Percentiles rank a stretch among this genome's conserved stretches.
These are phyloP conservation scores for Telmatherina bonti DNA, from an alignment of 2,797 vertebrate species.

Conservation along the genomic window DNA sequence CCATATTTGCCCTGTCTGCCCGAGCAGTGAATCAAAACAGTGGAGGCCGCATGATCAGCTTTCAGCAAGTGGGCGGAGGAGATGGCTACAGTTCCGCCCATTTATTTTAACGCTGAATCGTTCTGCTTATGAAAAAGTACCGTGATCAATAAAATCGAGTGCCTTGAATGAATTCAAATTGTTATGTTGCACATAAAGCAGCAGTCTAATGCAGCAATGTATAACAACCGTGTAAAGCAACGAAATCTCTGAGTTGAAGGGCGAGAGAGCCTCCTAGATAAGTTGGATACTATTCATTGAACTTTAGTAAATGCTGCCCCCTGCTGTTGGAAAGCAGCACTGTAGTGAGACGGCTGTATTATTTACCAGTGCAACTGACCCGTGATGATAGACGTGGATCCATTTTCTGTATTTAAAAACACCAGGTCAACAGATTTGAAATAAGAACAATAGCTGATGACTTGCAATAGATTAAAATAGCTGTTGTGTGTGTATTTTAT, in stretches of 20 bases:
- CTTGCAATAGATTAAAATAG: too few species aligned
- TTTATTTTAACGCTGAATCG: not conserved
- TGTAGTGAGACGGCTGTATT: not conserved
- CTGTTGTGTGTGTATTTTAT: too few species aligned
- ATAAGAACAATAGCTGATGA: too few species aligned
- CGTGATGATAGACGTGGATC: too few species aligned
- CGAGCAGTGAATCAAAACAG: conserved; percentile 58
- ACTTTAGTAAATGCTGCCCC: conserved; percentile 14
- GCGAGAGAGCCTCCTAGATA: not conserved
- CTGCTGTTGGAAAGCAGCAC: conserved; percentile 26
- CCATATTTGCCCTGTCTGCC: conserved; percentile 53
- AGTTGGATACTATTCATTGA: not conserved
- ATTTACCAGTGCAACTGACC: too few species aligned
- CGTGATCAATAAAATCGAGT: not conserved
- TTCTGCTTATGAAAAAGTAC: not conserved
- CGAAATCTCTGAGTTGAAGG: not conserved
- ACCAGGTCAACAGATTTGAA: too few species aligned
- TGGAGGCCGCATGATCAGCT: conserved; percentile 56
- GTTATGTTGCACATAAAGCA: not conserved
- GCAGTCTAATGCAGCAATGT: not conserved
- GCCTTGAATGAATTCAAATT: not conserved
- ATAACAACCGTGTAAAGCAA: not conserved
- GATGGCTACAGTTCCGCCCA: conserved; percentile 10
- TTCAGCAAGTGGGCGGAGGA: conserved; percentile 50
- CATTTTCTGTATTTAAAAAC: too few species aligned